A percentile compares a stretch with the other conserved stretches of the same genome.
phyloP scores from a whole-genome alignment of 1,140 invertebrate genomes.

The Drosophila littoralis region DNA sequence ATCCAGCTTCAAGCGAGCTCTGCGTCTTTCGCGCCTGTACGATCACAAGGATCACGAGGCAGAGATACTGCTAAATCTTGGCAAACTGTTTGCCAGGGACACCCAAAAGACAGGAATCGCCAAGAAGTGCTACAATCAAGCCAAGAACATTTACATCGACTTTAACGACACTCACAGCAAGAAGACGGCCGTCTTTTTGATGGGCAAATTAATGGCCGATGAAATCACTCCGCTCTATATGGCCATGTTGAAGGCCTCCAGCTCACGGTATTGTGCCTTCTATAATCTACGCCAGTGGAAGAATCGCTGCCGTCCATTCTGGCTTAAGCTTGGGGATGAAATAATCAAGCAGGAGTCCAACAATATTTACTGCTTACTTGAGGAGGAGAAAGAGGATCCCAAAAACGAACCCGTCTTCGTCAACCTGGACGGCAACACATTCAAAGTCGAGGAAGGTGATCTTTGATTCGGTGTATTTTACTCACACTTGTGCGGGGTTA shows the following conservation, averaged over 20 bases:
- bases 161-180: conserved; percentile 64
- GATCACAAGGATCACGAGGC: conserved; percentile 53
- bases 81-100: conserved; percentile 69
- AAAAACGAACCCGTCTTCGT: conserved; percentile 7
- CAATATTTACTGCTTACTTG: conserved; percentile 67
- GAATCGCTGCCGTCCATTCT: conserved; percentile 73
- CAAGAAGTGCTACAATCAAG: conserved; percentile 70
- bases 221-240: conserved; percentile 74
- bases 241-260: conserved; percentile 73
- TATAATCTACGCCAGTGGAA: conserved; percentile 77
- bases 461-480: not conserved
- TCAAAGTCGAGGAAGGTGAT: conserved; percentile 59
- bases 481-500: not conserved
- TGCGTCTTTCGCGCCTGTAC: conserved; percentile 54
- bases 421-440: conserved; percentile 41
- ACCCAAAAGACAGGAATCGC: conserved; percentile 51
- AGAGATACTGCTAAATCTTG: conserved; percentile 57
- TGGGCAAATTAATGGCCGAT: conserved; percentile 75
- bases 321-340: conserved; percentile 59
- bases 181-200: conserved; percentile 66
- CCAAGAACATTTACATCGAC: conserved; percentile 74
- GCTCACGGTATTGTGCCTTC: conserved; percentile 62
- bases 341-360: conserved; percentile 63
- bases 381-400: conserved; percentile 62
- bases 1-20: conserved; percentile 54